Conservation (phyloP, 2,888 invertebrate species). For the Cantharis lateralis region DNA sequence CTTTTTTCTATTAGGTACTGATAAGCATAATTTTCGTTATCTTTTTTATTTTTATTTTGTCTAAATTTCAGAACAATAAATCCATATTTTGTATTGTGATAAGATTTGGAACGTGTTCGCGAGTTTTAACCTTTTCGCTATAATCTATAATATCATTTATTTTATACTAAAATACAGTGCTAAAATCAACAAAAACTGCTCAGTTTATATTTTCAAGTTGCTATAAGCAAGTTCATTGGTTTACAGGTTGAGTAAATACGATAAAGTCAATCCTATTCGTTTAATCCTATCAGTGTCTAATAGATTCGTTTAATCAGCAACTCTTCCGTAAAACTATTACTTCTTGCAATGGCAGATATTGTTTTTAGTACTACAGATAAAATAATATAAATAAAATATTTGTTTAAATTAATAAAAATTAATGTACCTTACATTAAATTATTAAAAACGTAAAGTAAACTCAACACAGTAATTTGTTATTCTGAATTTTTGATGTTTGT, state of each 20-base stretch:
- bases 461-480: neutral
- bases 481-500: neutral
- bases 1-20: too few species aligned
- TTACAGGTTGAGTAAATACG: constrained; percentile 18
- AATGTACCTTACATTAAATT: neutral
- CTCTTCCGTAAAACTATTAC: constrained; percentile 11
- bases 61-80: too few species aligned
- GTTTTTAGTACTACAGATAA: neutral
- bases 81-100: neutral
- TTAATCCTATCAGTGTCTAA: constrained; percentile 24
- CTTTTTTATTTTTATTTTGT: too few species aligned
- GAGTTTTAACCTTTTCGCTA: neutral
- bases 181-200: neutral
- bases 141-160: neutral
- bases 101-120: neutral
- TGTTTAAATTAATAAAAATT: neutral
- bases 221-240: constrained; percentile 17
- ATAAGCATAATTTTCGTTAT: too few species aligned
- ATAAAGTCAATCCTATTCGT: constrained; percentile 19
- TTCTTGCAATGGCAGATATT: constrained; percentile 1
- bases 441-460: neutral
- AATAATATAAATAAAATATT: neutral
- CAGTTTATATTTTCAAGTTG: neutral
- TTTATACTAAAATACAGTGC: neutral
- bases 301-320: constrained; percentile 17